Evolutionary conservation across 2,113 vertebrate genomes (phyloP).

Genomic region (Loxodonta africana): DNA sequence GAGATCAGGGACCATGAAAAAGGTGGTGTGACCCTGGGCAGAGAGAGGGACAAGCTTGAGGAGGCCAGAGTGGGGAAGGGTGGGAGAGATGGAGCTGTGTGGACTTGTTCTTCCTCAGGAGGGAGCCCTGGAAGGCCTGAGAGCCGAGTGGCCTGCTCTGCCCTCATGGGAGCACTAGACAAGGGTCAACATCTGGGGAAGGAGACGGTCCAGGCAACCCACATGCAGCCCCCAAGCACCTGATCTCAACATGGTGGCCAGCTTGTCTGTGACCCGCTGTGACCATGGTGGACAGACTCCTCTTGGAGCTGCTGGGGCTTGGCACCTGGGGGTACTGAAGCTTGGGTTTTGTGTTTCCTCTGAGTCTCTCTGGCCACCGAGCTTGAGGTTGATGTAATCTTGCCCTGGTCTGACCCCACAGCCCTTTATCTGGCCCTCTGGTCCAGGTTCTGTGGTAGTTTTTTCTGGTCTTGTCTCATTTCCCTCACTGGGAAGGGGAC

Average conservation of each 20-base stretch:
- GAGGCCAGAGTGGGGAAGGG: neutral
- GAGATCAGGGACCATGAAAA: neutral
- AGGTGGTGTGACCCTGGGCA: neutral
- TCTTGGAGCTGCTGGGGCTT: neutral
- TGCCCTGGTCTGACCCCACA: neutral
- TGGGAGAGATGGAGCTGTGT: neutral
- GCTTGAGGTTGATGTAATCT: neutral
- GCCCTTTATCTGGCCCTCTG: neutral
- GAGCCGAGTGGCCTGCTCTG: neutral
- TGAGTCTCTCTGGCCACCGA: neutral
- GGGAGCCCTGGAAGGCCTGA: neutral
- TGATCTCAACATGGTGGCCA: neutral
- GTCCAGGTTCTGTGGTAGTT: neutral
- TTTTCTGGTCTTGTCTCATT: neutral
- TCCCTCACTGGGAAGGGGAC: neutral
- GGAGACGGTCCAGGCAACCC: neutral
- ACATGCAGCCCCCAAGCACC: neutral
- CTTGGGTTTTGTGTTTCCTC: neutral
- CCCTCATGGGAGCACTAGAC: accelerated
- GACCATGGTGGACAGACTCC: neutral
- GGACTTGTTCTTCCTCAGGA: neutral
- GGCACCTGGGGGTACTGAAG: neutral
- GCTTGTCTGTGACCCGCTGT: neutral
- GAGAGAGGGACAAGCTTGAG: too few species aligned
- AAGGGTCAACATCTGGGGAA: neutral